A percentile compares a stretch with the other conserved stretches of the same genome.
Evolutionary conservation across 2,888 invertebrate species (phyloP).

Genomic region (Drosophila colorata): DNA sequence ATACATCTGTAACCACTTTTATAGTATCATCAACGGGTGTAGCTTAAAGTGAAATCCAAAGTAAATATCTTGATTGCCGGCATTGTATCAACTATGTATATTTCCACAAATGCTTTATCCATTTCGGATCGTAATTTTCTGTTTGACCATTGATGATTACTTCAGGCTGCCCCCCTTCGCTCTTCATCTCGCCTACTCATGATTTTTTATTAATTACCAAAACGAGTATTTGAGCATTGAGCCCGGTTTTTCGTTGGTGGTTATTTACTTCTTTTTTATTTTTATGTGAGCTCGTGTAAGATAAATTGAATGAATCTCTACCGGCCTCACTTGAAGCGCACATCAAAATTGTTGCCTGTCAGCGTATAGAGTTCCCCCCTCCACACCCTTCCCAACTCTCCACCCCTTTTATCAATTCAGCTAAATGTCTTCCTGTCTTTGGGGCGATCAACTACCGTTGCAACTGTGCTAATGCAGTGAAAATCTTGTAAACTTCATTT

Average conservation of each 20-base stretch:
- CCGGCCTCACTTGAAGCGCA: slow-evolving; percentile 72
- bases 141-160: slow-evolving; percentile 54
- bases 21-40: slow-evolving; percentile 8
- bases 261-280: slow-evolving; percentile 10
- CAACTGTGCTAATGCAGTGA: slow-evolving; percentile 52
- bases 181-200: slow-evolving; percentile 13
- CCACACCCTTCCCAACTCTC: not conserved
- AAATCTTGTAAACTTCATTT: slow-evolving; percentile 67
- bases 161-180: slow-evolving; percentile 2
- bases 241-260: slow-evolving; percentile 17
- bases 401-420: not conserved
- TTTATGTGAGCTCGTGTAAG: slow-evolving; percentile 57
- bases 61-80: slow-evolving; percentile 50
- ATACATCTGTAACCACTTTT: slow-evolving; percentile 1
- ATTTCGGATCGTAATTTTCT: slow-evolving; percentile 39
- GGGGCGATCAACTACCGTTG: slow-evolving; percentile 39
- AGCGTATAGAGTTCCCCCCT: slow-evolving; percentile 21
- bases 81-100: slow-evolving; percentile 30
- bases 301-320: slow-evolving; percentile 72
- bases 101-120: slow-evolving; percentile 22
- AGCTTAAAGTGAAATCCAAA: slow-evolving; percentile 46
- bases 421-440: slow-evolving; percentile 14
- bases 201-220: slow-evolving; percentile 65
- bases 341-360: slow-evolving; percentile 75
- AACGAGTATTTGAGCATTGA: slow-evolving; percentile 62